Percentiles rank a stretch among this genome's conserved stretches.
Evolutionary conservation across 2,888 invertebrate species (phyloP).

Genomic region (Smittia aterrima): DNA sequence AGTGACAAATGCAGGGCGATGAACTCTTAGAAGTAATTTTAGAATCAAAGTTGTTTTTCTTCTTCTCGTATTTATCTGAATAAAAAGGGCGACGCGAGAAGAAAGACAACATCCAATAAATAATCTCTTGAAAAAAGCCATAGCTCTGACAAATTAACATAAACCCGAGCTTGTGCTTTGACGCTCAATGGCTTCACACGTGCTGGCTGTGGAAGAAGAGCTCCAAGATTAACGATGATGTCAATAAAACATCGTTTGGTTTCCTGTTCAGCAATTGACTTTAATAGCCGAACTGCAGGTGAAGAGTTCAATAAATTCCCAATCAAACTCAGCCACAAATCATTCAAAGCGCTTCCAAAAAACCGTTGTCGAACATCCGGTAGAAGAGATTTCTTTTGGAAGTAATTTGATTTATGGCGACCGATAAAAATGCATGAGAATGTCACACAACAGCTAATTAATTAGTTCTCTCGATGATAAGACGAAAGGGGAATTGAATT

Average conservation of each 20-base stretch:
- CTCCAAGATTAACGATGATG: too few species aligned
- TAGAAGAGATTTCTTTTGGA: too few species aligned
- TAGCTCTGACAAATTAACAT: not conserved
- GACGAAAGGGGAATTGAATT: not conserved
- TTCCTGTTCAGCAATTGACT: too few species aligned
- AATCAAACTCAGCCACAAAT: too few species aligned
- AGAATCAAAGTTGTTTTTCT: not conserved
- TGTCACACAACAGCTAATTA: not conserved
- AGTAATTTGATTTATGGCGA: not conserved
- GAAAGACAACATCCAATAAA: not conserved
- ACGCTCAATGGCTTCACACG: too few species aligned
- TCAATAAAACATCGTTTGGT: too few species aligned
- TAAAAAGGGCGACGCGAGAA: too few species aligned
- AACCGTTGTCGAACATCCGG: too few species aligned
- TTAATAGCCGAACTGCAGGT: too few species aligned
- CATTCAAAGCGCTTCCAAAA: too few species aligned
- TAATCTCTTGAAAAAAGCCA: not conserved
- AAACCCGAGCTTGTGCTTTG: not conserved
- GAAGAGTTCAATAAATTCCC: too few species aligned
- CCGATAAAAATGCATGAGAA: not conserved
- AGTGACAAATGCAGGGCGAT: slow-evolving; percentile 11
- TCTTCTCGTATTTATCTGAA: not conserved
- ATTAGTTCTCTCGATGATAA: not conserved
- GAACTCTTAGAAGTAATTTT: not conserved
- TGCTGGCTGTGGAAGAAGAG: too few species aligned